These are phyloP conservation scores for Apotomis capreana DNA, from an alignment of 2,888 invertebrate genomes.

Conservation along the genomic window DNA sequence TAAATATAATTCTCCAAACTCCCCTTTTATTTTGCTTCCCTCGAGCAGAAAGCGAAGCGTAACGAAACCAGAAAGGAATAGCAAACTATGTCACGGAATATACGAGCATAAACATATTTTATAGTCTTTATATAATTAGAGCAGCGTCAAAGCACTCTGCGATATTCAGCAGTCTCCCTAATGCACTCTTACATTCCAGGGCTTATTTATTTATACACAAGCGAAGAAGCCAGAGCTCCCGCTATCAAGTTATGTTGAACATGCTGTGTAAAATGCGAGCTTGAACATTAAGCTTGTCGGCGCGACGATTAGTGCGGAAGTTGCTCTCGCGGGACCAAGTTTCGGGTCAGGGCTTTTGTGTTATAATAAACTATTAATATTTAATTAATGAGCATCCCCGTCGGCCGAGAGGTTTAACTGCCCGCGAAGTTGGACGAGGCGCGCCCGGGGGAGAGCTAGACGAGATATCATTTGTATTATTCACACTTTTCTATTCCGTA, in stretches of 20 bases:
- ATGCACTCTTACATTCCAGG: conserved; percentile 13
- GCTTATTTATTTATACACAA: conserved; percentile 30
- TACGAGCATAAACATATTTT: background rate
- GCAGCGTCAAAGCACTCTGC: background rate
- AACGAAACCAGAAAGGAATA: background rate
- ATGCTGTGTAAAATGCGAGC: conserved; percentile 39
- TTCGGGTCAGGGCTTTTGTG: conserved; percentile 35
- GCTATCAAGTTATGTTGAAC: conserved; percentile 32
- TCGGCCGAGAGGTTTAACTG: conserved; percentile 9
- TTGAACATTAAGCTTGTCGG: conserved; percentile 38
- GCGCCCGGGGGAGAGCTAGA: background rate
- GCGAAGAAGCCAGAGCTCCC: conserved; percentile 32
- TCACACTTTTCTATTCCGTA: background rate
- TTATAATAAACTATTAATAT: conserved; percentile 42
- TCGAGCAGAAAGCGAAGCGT: background rate
- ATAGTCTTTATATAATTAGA: conserved; percentile 9
- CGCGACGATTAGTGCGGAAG: conserved; percentile 29
- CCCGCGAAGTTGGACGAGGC: background rate
- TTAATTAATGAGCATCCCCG: conserved; percentile 24
- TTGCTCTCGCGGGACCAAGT: conserved; percentile 29
- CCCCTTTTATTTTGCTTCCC: background rate
- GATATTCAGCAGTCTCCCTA: conserved; percentile 12
- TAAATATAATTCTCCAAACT: background rate
- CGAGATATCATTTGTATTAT: conserved; percentile 12
- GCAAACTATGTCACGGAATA: background rate